Evolutionary conservation across 2,113 vertebrate species (phyloP), one percentile per base, ranked within the genome.

Genomic region (Paramormyrops kingsleyae): DNA sequence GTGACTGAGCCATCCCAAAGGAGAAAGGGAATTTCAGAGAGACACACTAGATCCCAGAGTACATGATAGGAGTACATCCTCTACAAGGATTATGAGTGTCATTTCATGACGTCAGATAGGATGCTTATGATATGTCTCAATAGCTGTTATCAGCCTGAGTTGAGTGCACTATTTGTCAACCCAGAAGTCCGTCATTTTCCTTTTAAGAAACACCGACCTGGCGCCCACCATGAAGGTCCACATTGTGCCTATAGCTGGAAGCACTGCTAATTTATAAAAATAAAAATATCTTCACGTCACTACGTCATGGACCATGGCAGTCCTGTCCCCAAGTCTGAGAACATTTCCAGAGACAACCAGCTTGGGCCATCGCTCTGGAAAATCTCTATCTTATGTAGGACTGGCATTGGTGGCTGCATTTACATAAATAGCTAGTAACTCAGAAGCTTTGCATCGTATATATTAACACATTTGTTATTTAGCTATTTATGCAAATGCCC

Each of bases 201-300:
- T 12, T 47, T 80, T 80, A 19, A 13, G n/a, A 15, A 89, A 56
- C 52, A n/a, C 9, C 2, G 31, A 52, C 50, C 24, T 47, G 88
- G 77, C 6, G 44, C 39, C 44, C 52, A 12, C 77, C 5, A 15
- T 42, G 27, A 89, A 49, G 27, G 49, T 50, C 31, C 24, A 83
- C n/a, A 89, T 10, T 21, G 39, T 49, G 1, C 39, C 21, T 84
- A 12, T 24, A 31, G 15, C 24, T 89, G 89, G 89, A 89, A 89
- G 74, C 88, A 83, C 88, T 77, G 70, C n/a, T 35, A 24, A 53
- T 89, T 83, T 39, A 89, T 56, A n/a, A 83, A 35, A 46, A 44
- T 56, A 83, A 85, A 62, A 59, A 85, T 85, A 9, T 50, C 52
- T 84, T 46, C 21, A 24, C 62, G 13, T 42, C 35, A 39, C n/a